Evolutionary conservation across 2,113 vertebrate genomes (phyloP).

Genomic region (Coptodon bakossiorum): DNA sequence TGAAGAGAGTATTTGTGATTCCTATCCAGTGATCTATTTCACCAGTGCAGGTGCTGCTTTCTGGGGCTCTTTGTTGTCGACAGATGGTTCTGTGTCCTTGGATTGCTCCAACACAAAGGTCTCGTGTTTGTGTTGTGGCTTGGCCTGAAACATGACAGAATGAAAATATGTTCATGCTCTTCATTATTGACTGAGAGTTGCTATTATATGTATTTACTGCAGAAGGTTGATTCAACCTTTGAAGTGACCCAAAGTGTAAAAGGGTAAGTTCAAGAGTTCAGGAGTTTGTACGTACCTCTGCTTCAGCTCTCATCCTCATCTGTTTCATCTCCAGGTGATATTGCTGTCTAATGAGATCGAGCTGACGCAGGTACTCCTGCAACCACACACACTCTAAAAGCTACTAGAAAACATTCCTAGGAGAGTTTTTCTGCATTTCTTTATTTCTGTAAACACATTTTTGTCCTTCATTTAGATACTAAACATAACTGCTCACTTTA

Average conservation of each 20-base stretch:
- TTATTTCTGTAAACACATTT: not conserved
- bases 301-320: slow-evolving; percentile 71
- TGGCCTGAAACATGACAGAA: not conserved
- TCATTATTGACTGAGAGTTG: not conserved
- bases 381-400: not conserved
- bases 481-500: not conserved
- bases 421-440: not conserved
- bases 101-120: slow-evolving; percentile 73
- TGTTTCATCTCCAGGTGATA: slow-evolving; percentile 78
- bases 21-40: not conserved
- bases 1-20: not conserved
- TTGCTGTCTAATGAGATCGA: slow-evolving; percentile 80
- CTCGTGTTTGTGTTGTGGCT: slow-evolving; percentile 22
- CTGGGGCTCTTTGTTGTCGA: not conserved
- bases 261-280: not conserved
- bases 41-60: slow-evolving; percentile 60
- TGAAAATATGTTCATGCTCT: not conserved
- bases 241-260: not conserved
- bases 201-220: not conserved
- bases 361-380: slow-evolving; percentile 82
- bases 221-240: not conserved
- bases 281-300: slow-evolving; percentile 65
- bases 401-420: not conserved
- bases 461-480: not conserved
- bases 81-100: slow-evolving; percentile 6